Conservation (phyloP, 2,797 vertebrate genomes). For the Valencia hispanica region DNA sequence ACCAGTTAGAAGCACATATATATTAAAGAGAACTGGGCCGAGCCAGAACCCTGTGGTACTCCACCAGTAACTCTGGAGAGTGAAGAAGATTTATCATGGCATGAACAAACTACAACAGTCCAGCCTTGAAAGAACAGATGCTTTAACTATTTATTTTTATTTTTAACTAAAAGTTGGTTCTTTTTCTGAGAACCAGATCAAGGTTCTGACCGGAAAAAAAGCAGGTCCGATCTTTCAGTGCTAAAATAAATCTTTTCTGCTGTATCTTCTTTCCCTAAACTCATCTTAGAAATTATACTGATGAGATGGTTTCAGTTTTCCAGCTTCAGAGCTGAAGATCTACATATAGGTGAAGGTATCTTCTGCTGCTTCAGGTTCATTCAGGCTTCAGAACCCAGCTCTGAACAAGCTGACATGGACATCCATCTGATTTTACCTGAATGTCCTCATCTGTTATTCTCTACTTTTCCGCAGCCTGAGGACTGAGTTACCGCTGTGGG, state of each 20-base stretch:
- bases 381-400: background rate
- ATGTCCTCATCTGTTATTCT: background rate
- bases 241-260: no score
- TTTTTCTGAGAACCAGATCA: background rate
- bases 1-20: no score
- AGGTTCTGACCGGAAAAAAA: background rate
- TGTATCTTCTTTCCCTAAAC: background rate
- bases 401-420: background rate
- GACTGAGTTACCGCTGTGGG: fast-evolving
- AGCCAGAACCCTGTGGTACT: background rate
- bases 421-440: background rate
- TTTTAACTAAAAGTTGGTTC: background rate
- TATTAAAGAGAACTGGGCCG: no score
- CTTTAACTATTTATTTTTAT: no score
- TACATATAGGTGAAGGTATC: background rate
- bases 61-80: background rate
- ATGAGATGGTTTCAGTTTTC: background rate
- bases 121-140: background rate
- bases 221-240: background rate
- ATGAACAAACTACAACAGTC: background rate
- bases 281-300: background rate
- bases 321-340: background rate
- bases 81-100: background rate
- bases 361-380: background rate
- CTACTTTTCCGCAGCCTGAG: background rate